Evolutionary conservation across 2,113 vertebrate species (phyloP).

Genomic region (Callithrix jacchus): DNA sequence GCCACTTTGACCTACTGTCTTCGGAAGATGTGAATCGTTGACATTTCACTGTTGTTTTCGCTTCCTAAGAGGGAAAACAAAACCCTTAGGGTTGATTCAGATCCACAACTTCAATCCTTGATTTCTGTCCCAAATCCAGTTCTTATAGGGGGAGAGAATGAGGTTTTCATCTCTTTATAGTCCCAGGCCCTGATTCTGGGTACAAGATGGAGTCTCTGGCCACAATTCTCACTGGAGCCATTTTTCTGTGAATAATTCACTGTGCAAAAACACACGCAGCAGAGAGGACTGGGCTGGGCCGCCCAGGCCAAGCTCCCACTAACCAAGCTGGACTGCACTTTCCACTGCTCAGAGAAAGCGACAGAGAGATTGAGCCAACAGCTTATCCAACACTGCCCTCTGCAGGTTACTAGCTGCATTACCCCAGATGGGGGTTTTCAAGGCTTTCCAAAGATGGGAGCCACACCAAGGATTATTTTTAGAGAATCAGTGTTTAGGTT

Average conservation of each 20-base stretch:
- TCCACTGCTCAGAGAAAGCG: not conserved
- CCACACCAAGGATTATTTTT: not conserved
- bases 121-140: not conserved
- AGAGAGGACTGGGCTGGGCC: not conserved
- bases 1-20: not conserved
- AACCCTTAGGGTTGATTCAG: not conserved
- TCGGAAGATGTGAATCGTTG: not conserved
- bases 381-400: slow-evolving; percentile 69
- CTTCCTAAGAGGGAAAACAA: not conserved
- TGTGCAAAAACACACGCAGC: not conserved
- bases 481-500: not conserved
- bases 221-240: not conserved
- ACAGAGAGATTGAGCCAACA: not conserved
- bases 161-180: slow-evolving; percentile 2
- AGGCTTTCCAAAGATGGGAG: not conserved
- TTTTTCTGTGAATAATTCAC: slow-evolving; percentile 42
- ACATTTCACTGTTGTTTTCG: not conserved
- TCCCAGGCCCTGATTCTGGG: not conserved
- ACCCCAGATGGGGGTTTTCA: not conserved
- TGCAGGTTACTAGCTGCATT: slow-evolving; percentile 38
- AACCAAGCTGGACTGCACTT: not conserved
- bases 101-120: not conserved
- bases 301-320: not conserved
- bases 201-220: not conserved
- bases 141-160: not conserved